These are phyloP conservation scores for Poeciliopsis prolifica DNA, from an alignment of 2,113 vertebrate genomes.

Conservation along the genomic window DNA sequence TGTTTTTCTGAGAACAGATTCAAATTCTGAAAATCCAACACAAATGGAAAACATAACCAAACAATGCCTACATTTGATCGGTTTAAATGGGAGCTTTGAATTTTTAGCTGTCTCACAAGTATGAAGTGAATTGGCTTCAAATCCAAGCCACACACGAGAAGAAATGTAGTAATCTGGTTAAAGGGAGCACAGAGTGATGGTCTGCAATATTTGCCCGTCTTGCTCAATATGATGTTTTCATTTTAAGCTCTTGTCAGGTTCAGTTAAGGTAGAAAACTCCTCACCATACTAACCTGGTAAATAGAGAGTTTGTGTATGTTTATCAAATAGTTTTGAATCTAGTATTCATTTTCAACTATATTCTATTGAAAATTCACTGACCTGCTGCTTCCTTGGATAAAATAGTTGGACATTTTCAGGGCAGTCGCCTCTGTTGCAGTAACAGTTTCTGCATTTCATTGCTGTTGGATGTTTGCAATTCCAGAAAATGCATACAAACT, in stretches of 20 bases:
- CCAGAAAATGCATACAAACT: too few relatives aligned
- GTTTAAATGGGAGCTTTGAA: slow-evolving; percentile 79
- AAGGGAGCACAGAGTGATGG: slow-evolving; percentile 59
- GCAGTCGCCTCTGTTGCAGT: not conserved
- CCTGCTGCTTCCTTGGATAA: not conserved
- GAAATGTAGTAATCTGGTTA: slow-evolving; percentile 76
- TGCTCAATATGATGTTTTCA: slow-evolving; percentile 67
- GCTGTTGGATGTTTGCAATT: not conserved
- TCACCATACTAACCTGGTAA: slow-evolving; percentile 58
- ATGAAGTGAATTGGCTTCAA: slow-evolving; percentile 72
- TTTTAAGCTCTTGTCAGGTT: slow-evolving; percentile 68
- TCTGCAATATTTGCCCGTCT: slow-evolving; percentile 60
- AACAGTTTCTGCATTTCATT: not conserved
- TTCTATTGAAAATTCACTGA: not conserved
- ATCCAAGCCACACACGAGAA: slow-evolving; percentile 77
- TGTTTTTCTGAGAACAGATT: slow-evolving; percentile 72
- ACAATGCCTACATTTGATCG: slow-evolving; percentile 80
- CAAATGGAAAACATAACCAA: slow-evolving; percentile 84
- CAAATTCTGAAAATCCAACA: slow-evolving; percentile 77
- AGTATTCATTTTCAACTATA: not conserved
- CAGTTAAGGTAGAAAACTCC: slow-evolving; percentile 49
- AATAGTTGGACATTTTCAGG: not conserved
- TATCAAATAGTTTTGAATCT: too few relatives aligned
- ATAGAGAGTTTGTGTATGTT: too few relatives aligned
- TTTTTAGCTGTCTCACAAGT: slow-evolving; percentile 79